Percentiles rank a stretch among this genome's conserved stretches.
Evolutionary conservation across 1,140 invertebrate genomes (phyloP).

Genomic region (Papilio glaucus): DNA sequence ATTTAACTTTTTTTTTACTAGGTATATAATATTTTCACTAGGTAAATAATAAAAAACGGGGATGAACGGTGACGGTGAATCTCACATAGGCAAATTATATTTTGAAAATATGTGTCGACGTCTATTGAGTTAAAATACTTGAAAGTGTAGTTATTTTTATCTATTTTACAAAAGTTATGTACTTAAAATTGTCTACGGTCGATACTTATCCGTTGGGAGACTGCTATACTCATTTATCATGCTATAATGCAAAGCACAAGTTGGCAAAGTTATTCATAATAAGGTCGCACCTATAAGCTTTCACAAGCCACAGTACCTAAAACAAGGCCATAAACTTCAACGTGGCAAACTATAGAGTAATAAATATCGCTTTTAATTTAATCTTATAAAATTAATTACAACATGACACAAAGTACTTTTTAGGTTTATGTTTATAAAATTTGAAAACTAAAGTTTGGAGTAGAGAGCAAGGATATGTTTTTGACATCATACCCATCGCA

Average conservation of each 20-base stretch:
- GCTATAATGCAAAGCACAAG: background rate
- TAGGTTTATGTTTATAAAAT: too few species aligned
- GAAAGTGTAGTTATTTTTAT: background rate
- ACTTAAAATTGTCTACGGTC: background rate
- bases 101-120: background rate
- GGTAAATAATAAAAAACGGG: too few species aligned
- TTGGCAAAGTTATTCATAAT: background rate
- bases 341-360: background rate
- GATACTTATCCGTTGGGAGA: background rate
- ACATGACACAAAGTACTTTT: too few species aligned
- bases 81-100: background rate
- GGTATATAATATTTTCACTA: too few species aligned
- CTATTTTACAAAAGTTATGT: background rate
- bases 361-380: too few species aligned
- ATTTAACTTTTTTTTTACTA: too few species aligned
- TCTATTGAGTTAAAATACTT: background rate
- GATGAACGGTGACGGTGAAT: too few species aligned
- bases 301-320: background rate
- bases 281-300: constrained; percentile 12
- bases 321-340: constrained; percentile 4
- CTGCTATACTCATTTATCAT: constrained; percentile 8
- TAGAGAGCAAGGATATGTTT: too few species aligned
- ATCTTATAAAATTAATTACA: too few species aligned
- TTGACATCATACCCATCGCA: too few species aligned
- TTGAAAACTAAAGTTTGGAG: too few species aligned